Base-by-base conservation (phyloP, 2,797 vertebrate species). In the Halcyon leucocephala region DNA sequence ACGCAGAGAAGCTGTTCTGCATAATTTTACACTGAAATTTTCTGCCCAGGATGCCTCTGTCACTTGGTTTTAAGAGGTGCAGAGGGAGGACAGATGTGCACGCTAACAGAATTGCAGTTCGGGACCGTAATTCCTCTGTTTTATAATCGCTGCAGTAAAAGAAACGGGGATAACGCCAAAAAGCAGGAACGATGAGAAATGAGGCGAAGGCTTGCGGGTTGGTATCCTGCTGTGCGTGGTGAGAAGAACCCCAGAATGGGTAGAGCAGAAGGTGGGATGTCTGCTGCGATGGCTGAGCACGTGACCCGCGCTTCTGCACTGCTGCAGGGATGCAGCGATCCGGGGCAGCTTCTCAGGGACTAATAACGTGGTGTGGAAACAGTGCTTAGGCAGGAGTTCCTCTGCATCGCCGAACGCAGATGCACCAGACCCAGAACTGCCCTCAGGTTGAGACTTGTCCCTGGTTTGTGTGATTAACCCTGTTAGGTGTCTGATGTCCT, bases 381-480 rank as follows among this genome's bases (percentile, higher is more conserved):
- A 71, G 76, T 80, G 90, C 95, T 95, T 89, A 81, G 89, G 83
- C 92, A 97, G 86, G 83, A 95, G 29, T 95, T 92, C 35, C 66
- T 93, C 71, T 69, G 74, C 93, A 92, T 92, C 84, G 3, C 84
- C 92, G 91, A 92, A 81, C 76, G 81, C 67, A 80, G 86, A 95
- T 96, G 78, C 93, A 74, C 42, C 84, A 87, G 90, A 82, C 71
- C 78, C 83, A 97, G 92, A 89, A 35, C 64, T 73, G 54, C 71
- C 49, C 85, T 94, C 96, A 93, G 86, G 96, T 96, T 89, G 86
- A 86, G 90, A 91, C 96, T 94, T 96, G 96, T 81, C 74, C 39
- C 90, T 62, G 86, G 93, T 92, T 93, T 94, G 94, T 89, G 62
- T 93, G 95, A 95, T 97, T 95, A 94, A 96, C 96, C 83, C 93